phyloP scores from a whole-genome alignment of 2,113 vertebrate genomes.

The Melanerpes aurifrons region DNA sequence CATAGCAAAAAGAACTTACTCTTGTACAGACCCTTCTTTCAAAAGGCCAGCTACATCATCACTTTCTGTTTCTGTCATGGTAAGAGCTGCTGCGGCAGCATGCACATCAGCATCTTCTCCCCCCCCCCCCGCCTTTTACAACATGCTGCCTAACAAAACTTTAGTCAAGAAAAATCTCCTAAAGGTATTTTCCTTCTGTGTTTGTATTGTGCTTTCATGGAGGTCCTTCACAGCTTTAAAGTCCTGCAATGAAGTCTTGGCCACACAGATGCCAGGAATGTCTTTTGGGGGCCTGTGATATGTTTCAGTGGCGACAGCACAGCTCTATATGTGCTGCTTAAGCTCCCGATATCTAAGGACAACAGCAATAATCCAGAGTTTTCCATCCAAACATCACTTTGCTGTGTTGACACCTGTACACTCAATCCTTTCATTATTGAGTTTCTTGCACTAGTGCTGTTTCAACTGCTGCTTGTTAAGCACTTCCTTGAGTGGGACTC shows the following conservation, averaged over 20 bases:
- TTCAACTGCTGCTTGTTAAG: neutral
- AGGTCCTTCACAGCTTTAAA: neutral
- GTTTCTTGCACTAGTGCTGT: neutral
- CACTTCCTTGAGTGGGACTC: neutral
- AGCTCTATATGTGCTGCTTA: neutral
- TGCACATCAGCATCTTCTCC: neutral
- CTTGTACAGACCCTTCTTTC: neutral
- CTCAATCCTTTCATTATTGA: neutral
- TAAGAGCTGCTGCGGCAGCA: neutral
- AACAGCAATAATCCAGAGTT: neutral
- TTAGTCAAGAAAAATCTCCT: neutral
- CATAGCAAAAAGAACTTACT: neutral
- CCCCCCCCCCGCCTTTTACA: neutral
- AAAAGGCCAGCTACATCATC: neutral
- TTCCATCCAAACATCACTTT: neutral
- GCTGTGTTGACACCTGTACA: neutral
- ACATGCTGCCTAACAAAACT: neutral
- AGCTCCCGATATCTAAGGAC: neutral
- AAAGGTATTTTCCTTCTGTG: neutral
- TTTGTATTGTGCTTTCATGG: neutral
- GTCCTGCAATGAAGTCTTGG: neutral
- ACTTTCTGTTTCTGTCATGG: slow-evolving; percentile 9
- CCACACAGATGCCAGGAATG: neutral
- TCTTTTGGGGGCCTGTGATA: neutral
- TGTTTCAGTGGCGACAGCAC: neutral